Conservation (phyloP, 2,113 vertebrate genomes). For the Acanthisitta chloris region DNA sequence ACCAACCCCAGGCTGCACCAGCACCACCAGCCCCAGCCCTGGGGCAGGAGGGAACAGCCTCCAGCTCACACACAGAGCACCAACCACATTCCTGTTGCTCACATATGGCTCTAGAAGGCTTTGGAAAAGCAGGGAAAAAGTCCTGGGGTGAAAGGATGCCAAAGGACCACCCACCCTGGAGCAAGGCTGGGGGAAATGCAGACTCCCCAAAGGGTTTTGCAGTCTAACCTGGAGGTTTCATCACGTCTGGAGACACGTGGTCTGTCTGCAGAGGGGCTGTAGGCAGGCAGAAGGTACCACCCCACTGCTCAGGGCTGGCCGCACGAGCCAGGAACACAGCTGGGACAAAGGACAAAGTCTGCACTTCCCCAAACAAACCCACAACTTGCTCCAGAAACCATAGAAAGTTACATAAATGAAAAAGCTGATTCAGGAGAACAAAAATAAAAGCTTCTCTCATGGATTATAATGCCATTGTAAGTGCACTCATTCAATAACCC, state of each 20-base stretch:
- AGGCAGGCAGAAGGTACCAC: not conserved
- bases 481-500: not conserved
- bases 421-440: constrained; percentile 46
- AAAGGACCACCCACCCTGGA: not conserved
- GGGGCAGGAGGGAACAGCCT: not conserved
- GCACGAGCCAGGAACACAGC: not conserved
- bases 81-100: not conserved
- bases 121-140: not conserved
- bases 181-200: not conserved
- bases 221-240: not conserved
- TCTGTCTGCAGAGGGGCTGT: not conserved
- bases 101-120: fast-evolving
- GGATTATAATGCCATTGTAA: constrained; percentile 13
- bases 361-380: not conserved
- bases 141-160: not conserved
- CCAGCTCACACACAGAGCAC: not conserved
- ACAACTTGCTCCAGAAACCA: not conserved
- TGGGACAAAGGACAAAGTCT: constrained; percentile 1
- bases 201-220: not conserved
- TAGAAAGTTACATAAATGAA: constrained; percentile 38
- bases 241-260: not conserved
- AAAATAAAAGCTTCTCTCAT: constrained; percentile 20
- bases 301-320: not conserved
- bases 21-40: not conserved
- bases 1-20: fast-evolving